Evolutionary conservation across 2,888 invertebrate species (phyloP).

Genomic region (Nomada hirtipes): DNA sequence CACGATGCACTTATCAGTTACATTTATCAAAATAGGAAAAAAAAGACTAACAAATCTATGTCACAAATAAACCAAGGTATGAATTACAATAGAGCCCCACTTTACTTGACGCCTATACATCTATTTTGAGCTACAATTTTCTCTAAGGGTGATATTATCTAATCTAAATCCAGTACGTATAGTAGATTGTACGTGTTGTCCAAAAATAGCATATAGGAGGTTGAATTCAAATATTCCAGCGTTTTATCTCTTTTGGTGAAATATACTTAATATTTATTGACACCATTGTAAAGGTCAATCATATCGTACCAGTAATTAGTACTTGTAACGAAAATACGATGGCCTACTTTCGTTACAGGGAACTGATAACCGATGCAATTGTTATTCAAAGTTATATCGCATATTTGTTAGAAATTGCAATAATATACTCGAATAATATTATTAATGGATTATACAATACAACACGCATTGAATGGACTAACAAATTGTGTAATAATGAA

Average conservation of each 20-base stretch:
- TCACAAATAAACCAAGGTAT: conserved; percentile 20
- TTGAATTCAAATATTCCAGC: conserved; percentile 15
- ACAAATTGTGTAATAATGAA: conserved; percentile 3
- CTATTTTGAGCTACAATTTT: conserved; percentile 65
- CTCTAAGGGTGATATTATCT: conserved; percentile 69
- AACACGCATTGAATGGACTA: not conserved
- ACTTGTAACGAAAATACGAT: not conserved
- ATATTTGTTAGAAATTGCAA: no score
- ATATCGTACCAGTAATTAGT: conserved; percentile 15
- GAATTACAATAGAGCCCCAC: conserved; percentile 35
- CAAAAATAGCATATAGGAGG: conserved; percentile 59
- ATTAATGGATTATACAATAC: not conserved
- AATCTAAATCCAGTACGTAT: conserved; percentile 65
- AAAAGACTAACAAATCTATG: not conserved
- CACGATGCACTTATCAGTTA: not conserved
- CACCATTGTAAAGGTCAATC: not conserved
- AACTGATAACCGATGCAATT: not conserved
- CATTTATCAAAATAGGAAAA: not conserved
- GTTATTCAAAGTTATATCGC: not conserved
- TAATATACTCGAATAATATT: not conserved
- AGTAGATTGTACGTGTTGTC: conserved; percentile 41
- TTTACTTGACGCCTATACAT: conserved; percentile 30
- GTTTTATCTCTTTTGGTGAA: conserved; percentile 11
- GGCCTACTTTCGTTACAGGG: not conserved
- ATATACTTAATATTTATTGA: conserved; percentile 2